A percentile compares a stretch with the other conserved stretches of the same genome.
Evolutionary conservation across 92 coral and sea anemone genomes (phyloP).

Genomic region (Galaxea fascicularis): DNA sequence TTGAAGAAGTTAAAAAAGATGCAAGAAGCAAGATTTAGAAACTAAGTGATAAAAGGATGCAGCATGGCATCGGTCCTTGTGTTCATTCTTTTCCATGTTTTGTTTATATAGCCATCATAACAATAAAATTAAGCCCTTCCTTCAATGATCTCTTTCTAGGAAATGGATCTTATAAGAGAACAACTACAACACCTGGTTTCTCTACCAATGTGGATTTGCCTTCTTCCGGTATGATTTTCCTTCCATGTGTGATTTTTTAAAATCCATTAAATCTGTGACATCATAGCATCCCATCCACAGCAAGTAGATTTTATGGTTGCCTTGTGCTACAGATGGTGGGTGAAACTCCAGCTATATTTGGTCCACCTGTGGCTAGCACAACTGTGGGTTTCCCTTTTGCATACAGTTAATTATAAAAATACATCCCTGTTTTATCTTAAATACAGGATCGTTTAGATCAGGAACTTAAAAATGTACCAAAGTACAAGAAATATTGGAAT

Average conservation of each 20-base stretch:
- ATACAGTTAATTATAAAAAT: background rate
- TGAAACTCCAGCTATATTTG: background rate
- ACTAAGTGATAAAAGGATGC: too few species aligned
- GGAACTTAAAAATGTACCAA: constrained; percentile 84
- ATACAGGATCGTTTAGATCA: constrained; percentile 89
- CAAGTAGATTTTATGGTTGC: background rate
- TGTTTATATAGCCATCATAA: too few species aligned
- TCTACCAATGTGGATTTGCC: constrained; percentile 90
- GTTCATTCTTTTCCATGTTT: too few species aligned
- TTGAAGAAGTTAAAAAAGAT: too few species aligned
- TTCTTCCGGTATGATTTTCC: constrained; percentile 80
- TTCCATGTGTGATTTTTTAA: background rate
- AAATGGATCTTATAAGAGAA: constrained; percentile 97
- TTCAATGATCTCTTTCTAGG: constrained; percentile 53
- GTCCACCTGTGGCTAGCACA: background rate
- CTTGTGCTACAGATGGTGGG: background rate
- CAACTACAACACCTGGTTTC: constrained; percentile 95
- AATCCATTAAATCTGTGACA: too few species aligned
- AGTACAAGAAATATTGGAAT: constrained; percentile 92
- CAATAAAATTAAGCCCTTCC: too few species aligned
- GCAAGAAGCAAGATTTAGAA: too few species aligned
- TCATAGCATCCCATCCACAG: too few species aligned
- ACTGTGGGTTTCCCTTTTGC: background rate
- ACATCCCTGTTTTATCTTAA: background rate
- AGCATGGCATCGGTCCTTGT: too few species aligned